These are phyloP conservation scores for Branchinecta lynchi DNA, from an alignment of 1,140 invertebrate genomes.

Conservation along the genomic window DNA sequence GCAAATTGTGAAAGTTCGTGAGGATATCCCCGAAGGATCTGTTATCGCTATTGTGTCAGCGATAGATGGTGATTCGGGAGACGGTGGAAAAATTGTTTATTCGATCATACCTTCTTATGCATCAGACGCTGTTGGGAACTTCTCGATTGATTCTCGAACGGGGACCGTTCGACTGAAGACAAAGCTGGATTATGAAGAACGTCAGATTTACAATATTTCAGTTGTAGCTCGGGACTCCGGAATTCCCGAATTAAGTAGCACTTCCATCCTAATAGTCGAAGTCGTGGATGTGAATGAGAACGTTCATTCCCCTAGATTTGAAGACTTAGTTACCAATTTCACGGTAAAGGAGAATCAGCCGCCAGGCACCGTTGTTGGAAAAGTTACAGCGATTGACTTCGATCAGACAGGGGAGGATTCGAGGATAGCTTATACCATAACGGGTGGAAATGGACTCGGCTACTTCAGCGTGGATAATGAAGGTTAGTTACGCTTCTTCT, in stretches of 20 bases:
- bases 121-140: constrained; percentile 31
- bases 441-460: constrained; percentile 74
- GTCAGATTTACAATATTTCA: constrained; percentile 70
- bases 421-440: constrained; percentile 66
- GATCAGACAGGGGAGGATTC: constrained; percentile 61
- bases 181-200: constrained; percentile 66
- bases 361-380: constrained; percentile 52
- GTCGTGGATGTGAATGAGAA: constrained; percentile 90
- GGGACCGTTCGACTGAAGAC: constrained; percentile 62
- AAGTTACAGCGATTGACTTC: constrained; percentile 56
- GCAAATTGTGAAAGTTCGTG: constrained; percentile 64
- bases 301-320: constrained; percentile 61
- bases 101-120: constrained; percentile 47
- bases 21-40: constrained; percentile 69
- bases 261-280: constrained; percentile 61
- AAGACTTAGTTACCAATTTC: constrained; percentile 55
- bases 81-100: constrained; percentile 53
- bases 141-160: constrained; percentile 62
- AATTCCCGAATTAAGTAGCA: constrained; percentile 45
- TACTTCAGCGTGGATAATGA: constrained; percentile 76
- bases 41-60: constrained; percentile 42
- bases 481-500: constrained; percentile 43
- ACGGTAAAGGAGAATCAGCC: constrained; percentile 57
- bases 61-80: constrained; percentile 66
- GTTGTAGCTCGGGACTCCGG: constrained; percentile 66